Evolutionary conservation across 64 coral and sea anemone species (phyloP), one percentile per base, ranked within the genome.

Genomic region (Hydrozoanthus tunicans): DNA sequence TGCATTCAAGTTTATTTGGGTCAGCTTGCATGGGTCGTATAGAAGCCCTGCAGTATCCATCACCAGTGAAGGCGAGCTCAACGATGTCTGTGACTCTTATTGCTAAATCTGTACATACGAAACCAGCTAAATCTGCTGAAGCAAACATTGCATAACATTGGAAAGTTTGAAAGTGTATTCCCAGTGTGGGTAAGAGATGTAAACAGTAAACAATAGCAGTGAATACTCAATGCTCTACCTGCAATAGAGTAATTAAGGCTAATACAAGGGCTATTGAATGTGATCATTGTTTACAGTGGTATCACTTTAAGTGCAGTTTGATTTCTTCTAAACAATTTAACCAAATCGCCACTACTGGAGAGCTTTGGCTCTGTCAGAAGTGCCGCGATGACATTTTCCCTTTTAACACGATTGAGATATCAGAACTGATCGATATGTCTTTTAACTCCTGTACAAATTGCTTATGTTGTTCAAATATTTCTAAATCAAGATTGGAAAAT

Each of bases 191-290:
- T 59, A 79, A 79, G 78, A 27, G 54, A 73, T 73, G 9, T 7
- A 23, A 79, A 79, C 54, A 79, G 9, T 7, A 23, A 79, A 79
- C 54, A 79, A 79, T 58, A 79, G 4, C 15, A 59, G 56, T 17
- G 57, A 59, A 59, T 59, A 79, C 78, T 79, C 54, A 79, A 59
- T 79, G 78, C 54, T 59, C 78, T 79, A 59, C 56, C 10, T 79
- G 56, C 55, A 79, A 79, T 79, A 70, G 81, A 84, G 9, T 20
- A 84, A 84, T 84, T 84, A 70, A 84, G 64, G 69, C 54, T 69
- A 84, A 69, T 55, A 56, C 27, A 56, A 84, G 81, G 81, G 81
- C 81, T 84, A 80, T 80, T 60, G 78, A 62, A 80, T 80, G 78
- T 80, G 57, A 80, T 80, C 57, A 5, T 80, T 80, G 57, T 43